Evolutionary conservation across 2,888 invertebrate genomes (phyloP).

Genomic region (Operophtera brumata): DNA sequence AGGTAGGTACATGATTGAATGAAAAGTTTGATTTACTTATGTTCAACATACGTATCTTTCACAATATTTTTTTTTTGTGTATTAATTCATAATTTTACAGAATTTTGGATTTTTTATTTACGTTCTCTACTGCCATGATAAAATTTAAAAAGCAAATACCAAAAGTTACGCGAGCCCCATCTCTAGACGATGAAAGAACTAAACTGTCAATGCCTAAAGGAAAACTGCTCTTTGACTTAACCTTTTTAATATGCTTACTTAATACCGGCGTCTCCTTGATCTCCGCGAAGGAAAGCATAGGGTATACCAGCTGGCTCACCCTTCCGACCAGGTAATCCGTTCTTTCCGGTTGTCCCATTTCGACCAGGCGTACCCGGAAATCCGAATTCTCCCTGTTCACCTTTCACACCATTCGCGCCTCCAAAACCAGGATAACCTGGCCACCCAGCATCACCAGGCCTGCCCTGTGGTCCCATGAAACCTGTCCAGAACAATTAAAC

Average conservation of each 20-base stretch:
- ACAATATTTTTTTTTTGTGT: no score
- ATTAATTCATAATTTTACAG: no score
- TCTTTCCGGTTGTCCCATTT: constrained; percentile 72
- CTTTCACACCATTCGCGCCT: constrained; percentile 62
- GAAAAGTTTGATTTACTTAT: no score
- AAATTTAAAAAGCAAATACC: no score
- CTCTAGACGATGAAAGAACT: no score
- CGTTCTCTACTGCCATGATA: no score
- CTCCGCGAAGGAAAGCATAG: constrained; percentile 62
- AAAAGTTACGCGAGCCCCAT: no score
- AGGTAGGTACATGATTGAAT: no score
- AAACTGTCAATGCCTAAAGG: no score
- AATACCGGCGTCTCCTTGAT: constrained; percentile 71
- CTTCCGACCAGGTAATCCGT: constrained; percentile 76
- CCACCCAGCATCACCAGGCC: constrained; percentile 63
- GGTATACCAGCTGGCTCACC: constrained; percentile 69
- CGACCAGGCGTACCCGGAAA: constrained; percentile 70
- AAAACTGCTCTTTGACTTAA: no score
- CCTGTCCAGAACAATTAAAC: constrained; percentile 44
- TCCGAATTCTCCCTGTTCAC: constrained; percentile 70
- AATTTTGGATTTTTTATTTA: no score
- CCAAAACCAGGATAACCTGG: constrained; percentile 49
- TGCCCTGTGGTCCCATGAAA: constrained; percentile 67
- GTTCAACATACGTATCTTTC: no score
- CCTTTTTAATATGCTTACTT: constrained; percentile 44